Conservation (phyloP, 2,797 vertebrate genomes). For the Jordanella pulchra region DNA sequence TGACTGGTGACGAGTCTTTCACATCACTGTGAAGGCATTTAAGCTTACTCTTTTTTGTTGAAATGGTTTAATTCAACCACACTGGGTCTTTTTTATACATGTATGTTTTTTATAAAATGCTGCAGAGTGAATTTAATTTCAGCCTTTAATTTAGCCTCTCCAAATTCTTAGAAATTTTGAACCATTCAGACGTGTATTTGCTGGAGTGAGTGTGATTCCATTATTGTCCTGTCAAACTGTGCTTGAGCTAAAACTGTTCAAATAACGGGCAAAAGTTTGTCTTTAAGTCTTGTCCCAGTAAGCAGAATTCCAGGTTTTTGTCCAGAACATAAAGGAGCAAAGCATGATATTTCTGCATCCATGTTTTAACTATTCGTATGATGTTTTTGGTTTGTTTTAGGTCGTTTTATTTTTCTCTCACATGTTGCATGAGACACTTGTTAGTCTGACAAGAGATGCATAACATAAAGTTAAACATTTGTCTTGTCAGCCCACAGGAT, state of each 20-base stretch:
- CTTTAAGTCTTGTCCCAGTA: neutral
- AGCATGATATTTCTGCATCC: neutral
- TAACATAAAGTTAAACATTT: neutral
- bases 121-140: neutral
- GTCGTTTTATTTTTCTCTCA: neutral
- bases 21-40: neutral
- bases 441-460: neutral
- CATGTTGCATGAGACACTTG: too few species aligned
- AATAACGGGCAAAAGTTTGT: neutral
- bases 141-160: neutral
- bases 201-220: neutral
- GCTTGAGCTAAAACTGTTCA: neutral
- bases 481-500: too few species aligned
- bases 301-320: neutral
- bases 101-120: neutral
- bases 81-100: neutral
- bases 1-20: neutral
- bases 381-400: neutral
- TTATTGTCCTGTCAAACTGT: neutral
- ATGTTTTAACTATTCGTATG: neutral
- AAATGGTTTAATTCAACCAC: neutral
- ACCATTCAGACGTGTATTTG: neutral
- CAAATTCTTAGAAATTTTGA: neutral
- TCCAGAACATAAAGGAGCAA: neutral
- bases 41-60: neutral